Base-by-base conservation (phyloP, 2,113 vertebrate species). In the Lycocorax pyrrhopterus region DNA sequence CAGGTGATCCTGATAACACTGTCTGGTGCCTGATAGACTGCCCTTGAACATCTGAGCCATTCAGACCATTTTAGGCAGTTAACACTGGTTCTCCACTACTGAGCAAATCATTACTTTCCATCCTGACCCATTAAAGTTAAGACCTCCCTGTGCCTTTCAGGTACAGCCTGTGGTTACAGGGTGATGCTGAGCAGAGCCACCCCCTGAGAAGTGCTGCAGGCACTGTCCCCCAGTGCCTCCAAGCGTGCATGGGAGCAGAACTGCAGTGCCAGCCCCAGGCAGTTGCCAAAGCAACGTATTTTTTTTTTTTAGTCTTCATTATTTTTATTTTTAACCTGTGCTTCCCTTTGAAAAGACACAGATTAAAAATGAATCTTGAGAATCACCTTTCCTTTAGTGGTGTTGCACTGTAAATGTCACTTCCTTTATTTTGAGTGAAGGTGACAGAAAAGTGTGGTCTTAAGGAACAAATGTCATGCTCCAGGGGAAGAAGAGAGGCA, bases 11-110 rank as follows among this genome's bases (percentile, higher is more conserved):
- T 79, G 90, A 97, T 97, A 95, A 94, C 60, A 49, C 92, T 44
- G 91, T 76, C 95, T 97, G 95, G 91, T 96, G 91, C 91, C 96
- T 95, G 94, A 95, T 94, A 97, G 88, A 93, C 91, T 94, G 91
- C 94, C 96, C 80, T 46, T 71, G 51, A 93, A 96, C 72, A 95
- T 78, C 94, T 92, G 90, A 96, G 91, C 90, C 96, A 73, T 94
- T 96, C 96, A 95, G 95, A 96, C 94, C 96, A 90, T 96, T 95
- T 80, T 46, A 89, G 66, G 56, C 76, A 51, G 74, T 93, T 82
- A 73, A 93, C 83, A 60, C 94, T 78, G 64, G 7, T 85, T 95
- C 92, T 89, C 87, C 63, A 80, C 94, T 77, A n/a, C 79, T 86
- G 88, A 73, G 89, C 86, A 94, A 87, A 87, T 73, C 56, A 83